Conservation (phyloP, 2,113 vertebrate species). For the Cercopithecus mona region DNA sequence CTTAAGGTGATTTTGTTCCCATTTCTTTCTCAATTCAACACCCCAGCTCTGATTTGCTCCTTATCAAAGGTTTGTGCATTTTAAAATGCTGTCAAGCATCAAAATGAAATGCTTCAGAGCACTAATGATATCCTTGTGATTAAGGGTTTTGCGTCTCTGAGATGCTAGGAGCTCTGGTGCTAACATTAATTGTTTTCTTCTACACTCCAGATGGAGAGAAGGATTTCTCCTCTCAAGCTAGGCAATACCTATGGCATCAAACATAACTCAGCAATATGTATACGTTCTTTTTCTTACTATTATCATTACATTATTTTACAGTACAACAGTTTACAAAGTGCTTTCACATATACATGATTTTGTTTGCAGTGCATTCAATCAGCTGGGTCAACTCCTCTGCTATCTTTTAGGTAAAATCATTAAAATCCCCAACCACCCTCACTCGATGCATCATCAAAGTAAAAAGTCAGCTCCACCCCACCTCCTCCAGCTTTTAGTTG, state of each 20-base stretch:
- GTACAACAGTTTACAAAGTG: background rate
- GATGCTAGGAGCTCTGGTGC: conserved; percentile 77
- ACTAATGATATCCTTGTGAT: conserved; percentile 86
- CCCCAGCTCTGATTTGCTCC: conserved; percentile 79
- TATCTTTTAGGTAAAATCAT: background rate
- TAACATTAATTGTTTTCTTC: conserved; percentile 79
- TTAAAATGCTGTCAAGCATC: conserved; percentile 82
- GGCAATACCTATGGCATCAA: background rate
- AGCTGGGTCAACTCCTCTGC: background rate
- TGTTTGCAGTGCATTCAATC: background rate
- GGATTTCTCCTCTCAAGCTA: background rate
- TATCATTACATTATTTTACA: background rate
- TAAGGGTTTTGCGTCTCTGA: conserved; percentile 81
- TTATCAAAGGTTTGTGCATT: conserved; percentile 82
- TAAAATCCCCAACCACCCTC: background rate
- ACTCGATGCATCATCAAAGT: background rate
- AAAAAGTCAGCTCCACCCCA: background rate
- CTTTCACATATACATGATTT: background rate
- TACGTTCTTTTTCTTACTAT: background rate
- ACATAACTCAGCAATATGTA: background rate
- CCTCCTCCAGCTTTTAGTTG: background rate
- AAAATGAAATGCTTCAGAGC: conserved; percentile 86
- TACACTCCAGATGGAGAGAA: conserved; percentile 9
- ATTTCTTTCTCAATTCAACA: conserved; percentile 74
- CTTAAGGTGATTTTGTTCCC: conserved; percentile 81